A percentile compares a stretch with the other conserved stretches of the same genome.
Evolutionary conservation across 1,140 invertebrate genomes (phyloP).

Genomic region (Parapsyche elsis): DNA sequence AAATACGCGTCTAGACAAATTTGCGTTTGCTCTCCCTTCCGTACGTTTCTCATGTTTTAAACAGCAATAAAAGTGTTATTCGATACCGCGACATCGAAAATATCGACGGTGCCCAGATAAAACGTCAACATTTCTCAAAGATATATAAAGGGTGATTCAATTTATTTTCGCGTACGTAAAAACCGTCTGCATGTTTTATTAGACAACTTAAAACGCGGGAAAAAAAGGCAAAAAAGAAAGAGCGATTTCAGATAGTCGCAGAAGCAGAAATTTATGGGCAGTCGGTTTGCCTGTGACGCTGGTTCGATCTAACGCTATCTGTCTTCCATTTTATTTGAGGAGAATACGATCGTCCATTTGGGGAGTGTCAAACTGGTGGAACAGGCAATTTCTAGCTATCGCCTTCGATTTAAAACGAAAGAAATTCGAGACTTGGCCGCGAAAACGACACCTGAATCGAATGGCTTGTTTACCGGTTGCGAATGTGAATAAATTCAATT

Average conservation of each 20-base stretch:
- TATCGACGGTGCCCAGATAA: not conserved
- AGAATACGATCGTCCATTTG: not conserved
- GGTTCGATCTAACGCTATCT: not conserved
- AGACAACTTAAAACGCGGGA: not conserved
- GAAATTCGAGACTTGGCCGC: not conserved
- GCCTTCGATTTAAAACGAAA: not conserved
- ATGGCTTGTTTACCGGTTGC: no score
- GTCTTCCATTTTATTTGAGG: not conserved
- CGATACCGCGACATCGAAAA: not conserved
- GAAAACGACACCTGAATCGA: not conserved
- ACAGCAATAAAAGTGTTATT: no score
- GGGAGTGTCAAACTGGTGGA: not conserved
- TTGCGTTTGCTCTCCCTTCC: no score
- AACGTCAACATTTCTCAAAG: not conserved
- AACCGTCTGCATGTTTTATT: conserved; percentile 14
- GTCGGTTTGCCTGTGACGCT: not conserved
- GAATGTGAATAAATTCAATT: no score
- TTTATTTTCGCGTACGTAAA: conserved; percentile 17
- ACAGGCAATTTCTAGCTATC: not conserved
- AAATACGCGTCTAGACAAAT: no score
- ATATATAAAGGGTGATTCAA: not conserved
- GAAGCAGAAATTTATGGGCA: conserved; percentile 9
- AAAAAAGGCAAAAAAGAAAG: not conserved
- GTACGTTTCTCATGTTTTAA: no score
- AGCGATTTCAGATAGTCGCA: conserved; percentile 13